phyloP scores from a whole-genome alignment of 1,140 invertebrate genomes.

The Diprion similis region DNA sequence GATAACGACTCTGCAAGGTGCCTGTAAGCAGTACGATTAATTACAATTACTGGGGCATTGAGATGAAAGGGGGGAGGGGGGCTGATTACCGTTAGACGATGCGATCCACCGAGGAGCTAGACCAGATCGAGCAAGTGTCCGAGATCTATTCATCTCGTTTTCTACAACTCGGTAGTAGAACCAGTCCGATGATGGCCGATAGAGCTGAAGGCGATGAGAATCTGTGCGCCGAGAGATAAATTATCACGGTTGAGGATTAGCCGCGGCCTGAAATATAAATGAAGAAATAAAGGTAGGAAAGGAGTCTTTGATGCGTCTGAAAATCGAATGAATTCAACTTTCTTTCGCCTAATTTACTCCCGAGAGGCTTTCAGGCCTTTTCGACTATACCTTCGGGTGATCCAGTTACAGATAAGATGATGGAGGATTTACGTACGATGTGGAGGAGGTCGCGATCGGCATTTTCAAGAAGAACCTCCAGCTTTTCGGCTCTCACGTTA shows the following conservation, averaged over 20 bases:
- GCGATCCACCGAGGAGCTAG: no score
- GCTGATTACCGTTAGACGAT: no score
- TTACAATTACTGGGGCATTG: neutral
- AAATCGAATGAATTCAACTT: conserved; percentile 3
- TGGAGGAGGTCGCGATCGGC: neutral
- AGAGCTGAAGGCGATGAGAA: no score
- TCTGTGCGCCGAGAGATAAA: no score
- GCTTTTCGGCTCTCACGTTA: no score
- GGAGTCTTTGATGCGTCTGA: neutral
- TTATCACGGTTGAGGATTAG: no score
- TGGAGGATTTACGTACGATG: neutral
- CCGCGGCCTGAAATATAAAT: neutral
- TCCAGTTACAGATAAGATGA: conserved; percentile 1
- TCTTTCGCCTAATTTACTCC: neutral
- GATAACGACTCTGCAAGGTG: neutral
- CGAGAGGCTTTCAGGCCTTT: neutral
- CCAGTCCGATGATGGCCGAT: no score
- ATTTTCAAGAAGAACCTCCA: no score
- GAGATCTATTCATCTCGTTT: no score
- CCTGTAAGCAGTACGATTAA: neutral
- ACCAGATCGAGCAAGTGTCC: no score
- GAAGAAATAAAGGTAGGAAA: neutral
- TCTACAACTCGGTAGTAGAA: no score
- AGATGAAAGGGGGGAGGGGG: neutral
- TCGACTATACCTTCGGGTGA: neutral